A percentile compares a stretch with the other conserved stretches of the same genome.
phyloP scores from a whole-genome alignment of 1,140 invertebrate genomes.

The Chelonus insularis region DNA sequence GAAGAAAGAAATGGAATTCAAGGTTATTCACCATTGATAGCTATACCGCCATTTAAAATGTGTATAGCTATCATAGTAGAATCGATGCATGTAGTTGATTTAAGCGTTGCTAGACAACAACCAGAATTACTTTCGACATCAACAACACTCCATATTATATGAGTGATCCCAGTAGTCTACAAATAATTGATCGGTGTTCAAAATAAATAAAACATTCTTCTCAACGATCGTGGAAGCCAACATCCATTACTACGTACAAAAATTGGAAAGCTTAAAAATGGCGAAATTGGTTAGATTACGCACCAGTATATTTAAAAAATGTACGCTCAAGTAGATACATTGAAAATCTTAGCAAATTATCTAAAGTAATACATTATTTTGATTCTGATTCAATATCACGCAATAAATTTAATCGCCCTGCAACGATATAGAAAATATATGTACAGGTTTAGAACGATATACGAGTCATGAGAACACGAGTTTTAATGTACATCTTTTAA shows the following conservation, averaged over 20 bases:
- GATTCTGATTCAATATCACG: not conserved
- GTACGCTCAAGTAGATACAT: not conserved
- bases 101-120: slow-evolving; percentile 5
- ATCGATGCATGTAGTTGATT: slow-evolving; percentile 17
- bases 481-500: slow-evolving; percentile 14
- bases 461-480: slow-evolving; percentile 14
- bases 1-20: not conserved
- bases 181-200: not conserved
- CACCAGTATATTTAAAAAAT: not conserved
- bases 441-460: slow-evolving; percentile 4
- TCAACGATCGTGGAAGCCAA: not conserved
- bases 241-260: not conserved
- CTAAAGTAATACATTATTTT: not conserved
- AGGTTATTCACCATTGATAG: not conserved
- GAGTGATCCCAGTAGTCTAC: not conserved
- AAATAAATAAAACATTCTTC: not conserved
- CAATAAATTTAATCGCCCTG: not conserved
- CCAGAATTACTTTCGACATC: slow-evolving; percentile 1
- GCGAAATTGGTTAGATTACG: slow-evolving; percentile 9
- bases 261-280: slow-evolving; percentile 5
- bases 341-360: not conserved
- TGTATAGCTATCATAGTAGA: slow-evolving; percentile 4
- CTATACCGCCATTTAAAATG: slow-evolving; percentile 4
- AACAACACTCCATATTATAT: not conserved
- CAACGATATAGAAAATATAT: not conserved